Conservation (phyloP, 2,888 invertebrate genomes). For the Leptopilina syphax region DNA sequence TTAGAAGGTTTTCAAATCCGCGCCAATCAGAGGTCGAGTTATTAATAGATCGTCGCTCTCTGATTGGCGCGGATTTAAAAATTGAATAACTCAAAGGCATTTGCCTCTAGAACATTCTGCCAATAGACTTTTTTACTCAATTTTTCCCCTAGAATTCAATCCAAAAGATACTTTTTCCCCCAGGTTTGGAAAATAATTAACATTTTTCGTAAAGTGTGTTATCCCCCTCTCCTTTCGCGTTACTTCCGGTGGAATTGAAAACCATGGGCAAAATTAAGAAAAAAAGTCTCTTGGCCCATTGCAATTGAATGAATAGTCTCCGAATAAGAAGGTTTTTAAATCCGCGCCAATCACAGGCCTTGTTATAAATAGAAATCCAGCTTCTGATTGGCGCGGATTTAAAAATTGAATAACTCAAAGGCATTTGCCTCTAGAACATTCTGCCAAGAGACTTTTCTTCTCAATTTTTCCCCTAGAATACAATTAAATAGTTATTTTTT, state of each 20-base stretch:
- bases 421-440: background rate
- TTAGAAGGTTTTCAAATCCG: background rate
- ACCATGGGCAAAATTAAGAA: too few relatives aligned
- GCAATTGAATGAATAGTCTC: too few relatives aligned
- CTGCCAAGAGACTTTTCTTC: background rate
- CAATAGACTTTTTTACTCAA: background rate
- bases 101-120: background rate
- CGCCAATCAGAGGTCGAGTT: background rate
- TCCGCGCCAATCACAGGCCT: background rate
- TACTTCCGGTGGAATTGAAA: too few relatives aligned
- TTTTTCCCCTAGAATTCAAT: background rate
- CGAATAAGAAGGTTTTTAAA: background rate
- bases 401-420: background rate
- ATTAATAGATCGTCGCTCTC: too few relatives aligned
- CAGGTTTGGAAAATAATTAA: too few relatives aligned
- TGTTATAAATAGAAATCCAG: too few relatives aligned
- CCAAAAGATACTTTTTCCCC: too few relatives aligned
- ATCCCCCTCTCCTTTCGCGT: too few relatives aligned
- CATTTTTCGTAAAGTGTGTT: too few relatives aligned
- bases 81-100: background rate
- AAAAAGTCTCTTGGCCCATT: too few relatives aligned
- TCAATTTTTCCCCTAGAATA: background rate
- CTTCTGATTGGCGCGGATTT: background rate
- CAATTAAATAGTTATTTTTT: background rate
- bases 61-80: background rate